Conservation (phyloP, 2,113 vertebrate species). For the Rhinolophus sinicus region DNA sequence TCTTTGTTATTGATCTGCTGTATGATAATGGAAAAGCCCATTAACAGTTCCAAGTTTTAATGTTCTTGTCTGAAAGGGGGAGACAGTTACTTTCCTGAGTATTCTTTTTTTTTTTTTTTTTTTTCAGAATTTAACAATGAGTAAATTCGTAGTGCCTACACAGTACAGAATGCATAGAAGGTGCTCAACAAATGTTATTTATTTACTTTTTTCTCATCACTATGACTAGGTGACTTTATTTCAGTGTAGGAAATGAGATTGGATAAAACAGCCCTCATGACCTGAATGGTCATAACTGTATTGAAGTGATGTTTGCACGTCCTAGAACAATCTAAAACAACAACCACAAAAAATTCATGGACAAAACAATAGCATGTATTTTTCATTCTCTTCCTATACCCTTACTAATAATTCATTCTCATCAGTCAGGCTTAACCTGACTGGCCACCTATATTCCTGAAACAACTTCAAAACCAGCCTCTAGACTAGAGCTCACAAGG, state of each 20-base stretch:
- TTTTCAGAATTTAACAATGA: not conserved
- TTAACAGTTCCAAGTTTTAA: not conserved
- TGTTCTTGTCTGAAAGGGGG: not conserved
- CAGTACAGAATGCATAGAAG: not conserved
- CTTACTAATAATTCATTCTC: not conserved
- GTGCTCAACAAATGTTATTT: not conserved
- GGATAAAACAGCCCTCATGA: not conserved
- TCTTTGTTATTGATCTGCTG: not conserved
- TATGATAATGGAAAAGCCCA: not conserved
- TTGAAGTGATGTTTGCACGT: not conserved
- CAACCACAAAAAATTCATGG: not conserved
- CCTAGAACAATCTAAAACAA: not conserved
- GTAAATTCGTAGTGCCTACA: not conserved
- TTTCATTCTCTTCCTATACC: not conserved
- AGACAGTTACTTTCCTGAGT: not conserved
- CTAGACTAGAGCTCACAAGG: not conserved
- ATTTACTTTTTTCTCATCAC: not conserved
- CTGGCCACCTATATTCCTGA: slow-evolving; percentile 1
- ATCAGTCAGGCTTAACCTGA: not conserved
- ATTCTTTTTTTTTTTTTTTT: no score
- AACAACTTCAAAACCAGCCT: not conserved
- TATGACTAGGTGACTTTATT: not conserved
- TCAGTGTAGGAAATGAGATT: not conserved
- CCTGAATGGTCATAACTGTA: not conserved
- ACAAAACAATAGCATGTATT: not conserved